Evolutionary conservation across 2,113 vertebrate genomes (phyloP).

Genomic region (Isichthys henryi): DNA sequence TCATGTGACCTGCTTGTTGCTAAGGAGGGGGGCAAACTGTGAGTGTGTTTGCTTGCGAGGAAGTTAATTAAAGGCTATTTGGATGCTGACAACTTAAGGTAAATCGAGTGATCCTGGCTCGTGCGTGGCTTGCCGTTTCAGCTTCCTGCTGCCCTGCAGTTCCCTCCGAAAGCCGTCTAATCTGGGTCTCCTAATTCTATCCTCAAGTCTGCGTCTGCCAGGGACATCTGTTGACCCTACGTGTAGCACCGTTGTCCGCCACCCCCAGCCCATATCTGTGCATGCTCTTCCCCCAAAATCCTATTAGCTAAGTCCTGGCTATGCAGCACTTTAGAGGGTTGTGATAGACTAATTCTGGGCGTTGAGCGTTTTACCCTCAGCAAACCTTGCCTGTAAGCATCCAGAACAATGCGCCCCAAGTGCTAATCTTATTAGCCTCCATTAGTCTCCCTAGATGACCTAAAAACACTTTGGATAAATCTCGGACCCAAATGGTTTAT

Average conservation of each 20-base stretch:
- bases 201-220: constrained; percentile 52
- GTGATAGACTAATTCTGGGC: constrained; percentile 83
- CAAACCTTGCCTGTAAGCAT: constrained; percentile 91
- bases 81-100: neutral
- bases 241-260: constrained; percentile 34
- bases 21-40: neutral
- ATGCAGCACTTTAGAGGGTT: constrained; percentile 94
- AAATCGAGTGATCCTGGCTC: neutral
- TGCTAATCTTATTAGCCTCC: constrained; percentile 87
- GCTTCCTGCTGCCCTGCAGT: constrained; percentile 39
- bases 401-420: constrained; percentile 74
- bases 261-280: constrained; percentile 30
- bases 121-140: neutral
- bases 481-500: constrained; percentile 58
- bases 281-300: constrained; percentile 69
- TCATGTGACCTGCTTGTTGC: neutral
- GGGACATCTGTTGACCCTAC: constrained; percentile 60
- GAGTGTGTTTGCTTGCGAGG: neutral
- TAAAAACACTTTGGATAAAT: constrained; percentile 68
- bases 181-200: constrained; percentile 58
- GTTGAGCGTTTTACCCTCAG: constrained; percentile 95
- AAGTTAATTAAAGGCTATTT: neutral
- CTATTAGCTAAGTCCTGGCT: constrained; percentile 86
- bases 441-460: constrained; percentile 72
- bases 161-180: constrained; percentile 53